Percentiles rank a stretch among this genome's conserved stretches.
phyloP scores from a whole-genome alignment of 2,113 vertebrate genomes.

The Amazona vittata region DNA sequence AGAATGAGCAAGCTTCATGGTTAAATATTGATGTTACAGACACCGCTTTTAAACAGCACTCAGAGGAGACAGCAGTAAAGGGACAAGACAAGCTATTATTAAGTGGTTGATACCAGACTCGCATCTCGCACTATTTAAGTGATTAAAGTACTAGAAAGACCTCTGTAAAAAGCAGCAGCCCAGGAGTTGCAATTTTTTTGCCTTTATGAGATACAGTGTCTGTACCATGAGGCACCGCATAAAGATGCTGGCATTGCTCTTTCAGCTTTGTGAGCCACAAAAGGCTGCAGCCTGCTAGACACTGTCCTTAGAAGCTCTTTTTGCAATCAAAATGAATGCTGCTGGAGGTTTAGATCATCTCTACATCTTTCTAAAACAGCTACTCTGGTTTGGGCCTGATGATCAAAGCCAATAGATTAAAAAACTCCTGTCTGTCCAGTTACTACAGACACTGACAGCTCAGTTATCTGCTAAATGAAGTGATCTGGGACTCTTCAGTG shows the following conservation, averaged over 20 bases:
- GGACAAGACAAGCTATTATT: not conserved
- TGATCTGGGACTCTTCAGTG: not conserved
- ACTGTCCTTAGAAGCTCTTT: not conserved
- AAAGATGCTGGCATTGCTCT: not conserved
- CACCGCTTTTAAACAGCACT: not conserved
- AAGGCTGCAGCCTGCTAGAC: not conserved
- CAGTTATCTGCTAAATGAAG: not conserved
- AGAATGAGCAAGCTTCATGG: not conserved
- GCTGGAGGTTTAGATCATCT: not conserved
- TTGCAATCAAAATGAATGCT: not conserved
- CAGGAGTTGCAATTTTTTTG: not conserved
- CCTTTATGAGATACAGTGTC: not conserved
- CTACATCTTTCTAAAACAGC: not conserved
- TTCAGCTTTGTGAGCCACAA: not conserved
- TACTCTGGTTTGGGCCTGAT: not conserved
- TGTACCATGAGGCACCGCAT: not conserved
- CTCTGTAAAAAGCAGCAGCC: not conserved
- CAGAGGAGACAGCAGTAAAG: not conserved
- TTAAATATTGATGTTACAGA: conserved; percentile 49
- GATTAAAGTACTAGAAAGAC: not conserved
- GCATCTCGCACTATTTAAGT: not conserved
- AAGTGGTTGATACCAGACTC: not conserved
- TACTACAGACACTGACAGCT: not conserved
- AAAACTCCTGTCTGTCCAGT: not conserved
- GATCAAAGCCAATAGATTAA: not conserved